A percentile compares a stretch with the other conserved stretches of the same genome.
These are phyloP conservation scores for Archocentrus centrarchus DNA, from an alignment of 2,113 vertebrate genomes.

Conservation along the genomic window DNA sequence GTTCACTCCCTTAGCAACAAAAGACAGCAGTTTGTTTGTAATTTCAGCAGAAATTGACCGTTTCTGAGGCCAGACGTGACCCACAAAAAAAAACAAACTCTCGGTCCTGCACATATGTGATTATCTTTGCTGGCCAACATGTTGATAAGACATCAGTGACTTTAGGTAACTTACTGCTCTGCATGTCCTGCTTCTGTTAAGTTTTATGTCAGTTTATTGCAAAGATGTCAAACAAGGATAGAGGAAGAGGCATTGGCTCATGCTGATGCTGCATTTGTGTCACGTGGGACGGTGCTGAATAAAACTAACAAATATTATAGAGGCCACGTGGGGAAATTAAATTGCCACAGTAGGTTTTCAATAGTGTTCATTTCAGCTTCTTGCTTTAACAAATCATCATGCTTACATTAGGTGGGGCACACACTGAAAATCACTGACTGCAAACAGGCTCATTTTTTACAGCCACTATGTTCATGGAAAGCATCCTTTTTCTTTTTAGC, in stretches of 20 bases:
- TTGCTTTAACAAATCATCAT: not conserved
- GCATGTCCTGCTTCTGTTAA: not conserved
- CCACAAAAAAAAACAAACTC: not conserved
- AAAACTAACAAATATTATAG: not conserved
- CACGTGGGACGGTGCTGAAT: constrained; percentile 10
- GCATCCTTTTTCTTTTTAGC: not conserved
- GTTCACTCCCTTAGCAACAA: not conserved
- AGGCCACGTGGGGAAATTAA: not conserved
- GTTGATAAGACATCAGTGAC: not conserved
- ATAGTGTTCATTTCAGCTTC: not conserved
- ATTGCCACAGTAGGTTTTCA: not conserved
- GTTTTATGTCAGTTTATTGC: constrained; percentile 23
- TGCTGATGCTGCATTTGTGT: constrained; percentile 34
- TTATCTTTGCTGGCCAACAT: not conserved
- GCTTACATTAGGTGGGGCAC: not conserved
- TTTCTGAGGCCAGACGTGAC: not conserved
- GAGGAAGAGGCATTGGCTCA: constrained; percentile 3
- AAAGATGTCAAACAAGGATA: constrained; percentile 9
- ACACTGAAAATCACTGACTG: not conserved
- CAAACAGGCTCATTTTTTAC: not conserved
- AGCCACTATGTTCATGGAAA: not conserved
- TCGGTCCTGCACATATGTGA: not conserved
- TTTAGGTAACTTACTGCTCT: not conserved
- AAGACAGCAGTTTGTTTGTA: not conserved
- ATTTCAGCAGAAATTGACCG: not conserved